Conservation (phyloP, 92 coral and sea anemone genomes). For the Umimayanthus chanpuru region DNA sequence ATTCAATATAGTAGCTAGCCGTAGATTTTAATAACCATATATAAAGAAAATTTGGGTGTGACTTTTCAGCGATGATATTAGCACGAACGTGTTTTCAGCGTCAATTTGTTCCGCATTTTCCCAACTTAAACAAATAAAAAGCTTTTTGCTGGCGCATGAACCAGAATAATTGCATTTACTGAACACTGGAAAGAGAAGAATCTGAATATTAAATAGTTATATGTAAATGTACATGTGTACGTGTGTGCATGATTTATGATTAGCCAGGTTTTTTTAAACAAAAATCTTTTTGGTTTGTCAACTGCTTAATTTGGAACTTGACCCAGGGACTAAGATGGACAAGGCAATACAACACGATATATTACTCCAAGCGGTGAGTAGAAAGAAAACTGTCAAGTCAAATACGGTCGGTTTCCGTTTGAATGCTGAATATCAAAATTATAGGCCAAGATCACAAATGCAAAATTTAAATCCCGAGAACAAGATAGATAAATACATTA, state of each 20-base stretch:
- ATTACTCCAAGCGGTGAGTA: not conserved
- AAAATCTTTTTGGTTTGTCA: not conserved
- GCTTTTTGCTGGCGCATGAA: not conserved
- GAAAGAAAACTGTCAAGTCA: slow-evolving; percentile 2
- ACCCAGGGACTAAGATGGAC: not conserved
- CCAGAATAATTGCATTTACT: not conserved
- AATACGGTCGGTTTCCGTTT: not conserved
- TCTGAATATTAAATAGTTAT: slow-evolving; percentile 1
- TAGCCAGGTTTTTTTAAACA: not conserved
- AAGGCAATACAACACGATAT: not conserved
- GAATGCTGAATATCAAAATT: not conserved
- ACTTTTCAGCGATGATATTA: not conserved
- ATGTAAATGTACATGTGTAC: not conserved
- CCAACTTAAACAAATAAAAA: not conserved
- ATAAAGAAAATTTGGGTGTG: not conserved
- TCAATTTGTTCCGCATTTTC: not conserved
- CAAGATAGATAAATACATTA: not conserved
- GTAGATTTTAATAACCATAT: too few relatives aligned
- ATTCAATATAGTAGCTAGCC: not conserved
- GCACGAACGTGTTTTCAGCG: not conserved
- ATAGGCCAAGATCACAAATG: not conserved
- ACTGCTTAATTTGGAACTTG: slow-evolving; percentile 3
- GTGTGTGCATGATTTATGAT: not conserved
- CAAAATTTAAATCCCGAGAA: not conserved
- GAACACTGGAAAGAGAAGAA: not conserved